Conservation (phyloP, 1,140 invertebrate species). For the Uloborus diversus region DNA sequence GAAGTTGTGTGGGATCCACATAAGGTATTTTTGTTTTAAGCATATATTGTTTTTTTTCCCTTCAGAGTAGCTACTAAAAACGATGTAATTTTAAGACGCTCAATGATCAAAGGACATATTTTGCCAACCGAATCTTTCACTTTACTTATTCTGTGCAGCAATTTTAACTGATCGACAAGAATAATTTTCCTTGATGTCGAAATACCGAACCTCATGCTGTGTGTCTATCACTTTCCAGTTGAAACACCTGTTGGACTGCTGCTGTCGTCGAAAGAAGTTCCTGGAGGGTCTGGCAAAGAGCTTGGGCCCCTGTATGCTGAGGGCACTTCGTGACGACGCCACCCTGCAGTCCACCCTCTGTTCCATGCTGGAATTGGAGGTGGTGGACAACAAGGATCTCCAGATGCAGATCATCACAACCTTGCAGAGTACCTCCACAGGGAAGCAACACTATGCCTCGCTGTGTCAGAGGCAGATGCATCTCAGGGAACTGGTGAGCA, state of each 20-base stretch:
- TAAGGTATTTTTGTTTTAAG: too few species aligned
- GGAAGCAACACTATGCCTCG: constrained; percentile 76
- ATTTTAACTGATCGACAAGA: too few species aligned
- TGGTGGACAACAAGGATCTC: constrained; percentile 71
- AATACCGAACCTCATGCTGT: too few species aligned
- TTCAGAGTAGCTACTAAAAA: too few species aligned
- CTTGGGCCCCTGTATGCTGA: constrained; percentile 76
- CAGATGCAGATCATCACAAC: constrained; percentile 83
- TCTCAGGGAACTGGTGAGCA: constrained; percentile 77
- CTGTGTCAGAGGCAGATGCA: constrained; percentile 80
- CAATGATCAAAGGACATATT: too few species aligned
- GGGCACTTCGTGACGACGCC: constrained; percentile 78
- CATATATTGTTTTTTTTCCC: too few species aligned
- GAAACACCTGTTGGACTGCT: constrained; percentile 77
- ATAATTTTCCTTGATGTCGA: too few species aligned
- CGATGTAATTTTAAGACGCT: too few species aligned
- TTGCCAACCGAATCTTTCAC: too few species aligned
- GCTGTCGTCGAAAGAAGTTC: constrained; percentile 81
- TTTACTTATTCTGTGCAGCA: too few species aligned
- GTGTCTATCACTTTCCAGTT: too few species aligned
- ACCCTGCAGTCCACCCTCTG: constrained; percentile 77
- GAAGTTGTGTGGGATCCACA: too few species aligned
- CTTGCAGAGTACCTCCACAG: constrained; percentile 77
- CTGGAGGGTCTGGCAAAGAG: constrained; percentile 76
- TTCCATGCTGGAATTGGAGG: constrained; percentile 83